Percentiles rank a stretch among this genome's conserved stretches.
phyloP scores from a whole-genome alignment of 2,797 vertebrate genomes.

The Peromyscus nudipes region DNA sequence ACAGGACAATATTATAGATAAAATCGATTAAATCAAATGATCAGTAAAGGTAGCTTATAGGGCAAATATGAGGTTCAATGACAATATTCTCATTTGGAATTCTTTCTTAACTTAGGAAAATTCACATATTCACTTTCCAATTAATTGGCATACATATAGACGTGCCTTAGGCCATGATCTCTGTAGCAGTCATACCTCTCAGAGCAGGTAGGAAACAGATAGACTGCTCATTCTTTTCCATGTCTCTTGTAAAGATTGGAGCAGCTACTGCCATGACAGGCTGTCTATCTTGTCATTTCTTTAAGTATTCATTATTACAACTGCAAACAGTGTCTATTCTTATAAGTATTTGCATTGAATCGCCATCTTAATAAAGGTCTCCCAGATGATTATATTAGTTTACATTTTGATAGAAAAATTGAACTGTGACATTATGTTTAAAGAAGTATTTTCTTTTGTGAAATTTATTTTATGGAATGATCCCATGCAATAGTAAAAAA shows the following conservation, averaged over 20 bases:
- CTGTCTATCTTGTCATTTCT: slow-evolving; percentile 60
- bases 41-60: background rate
- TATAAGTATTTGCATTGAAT: slow-evolving; percentile 61
- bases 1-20: background rate
- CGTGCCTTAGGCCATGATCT: slow-evolving; percentile 62
- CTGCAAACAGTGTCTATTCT: slow-evolving; percentile 54
- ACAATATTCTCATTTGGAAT: slow-evolving; percentile 34
- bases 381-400: slow-evolving; percentile 21
- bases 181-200: background rate
- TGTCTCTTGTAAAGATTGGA: slow-evolving; percentile 3
- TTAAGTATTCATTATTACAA: slow-evolving; percentile 48
- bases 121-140: slow-evolving; percentile 60
- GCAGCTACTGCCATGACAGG: slow-evolving; percentile 40
- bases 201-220: slow-evolving; percentile 56
- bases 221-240: background rate
- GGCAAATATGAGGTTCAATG: background rate
- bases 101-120: slow-evolving; percentile 60
- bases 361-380: slow-evolving; percentile 23
- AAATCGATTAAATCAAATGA: slow-evolving; percentile 11
- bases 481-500: background rate
- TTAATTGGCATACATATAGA: slow-evolving; percentile 32
- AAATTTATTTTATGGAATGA: background rate
- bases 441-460: background rate
- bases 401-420: background rate
- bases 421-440: background rate